Conservation (phyloP, 2,113 vertebrate genomes). For the Crotalus helleri region DNA sequence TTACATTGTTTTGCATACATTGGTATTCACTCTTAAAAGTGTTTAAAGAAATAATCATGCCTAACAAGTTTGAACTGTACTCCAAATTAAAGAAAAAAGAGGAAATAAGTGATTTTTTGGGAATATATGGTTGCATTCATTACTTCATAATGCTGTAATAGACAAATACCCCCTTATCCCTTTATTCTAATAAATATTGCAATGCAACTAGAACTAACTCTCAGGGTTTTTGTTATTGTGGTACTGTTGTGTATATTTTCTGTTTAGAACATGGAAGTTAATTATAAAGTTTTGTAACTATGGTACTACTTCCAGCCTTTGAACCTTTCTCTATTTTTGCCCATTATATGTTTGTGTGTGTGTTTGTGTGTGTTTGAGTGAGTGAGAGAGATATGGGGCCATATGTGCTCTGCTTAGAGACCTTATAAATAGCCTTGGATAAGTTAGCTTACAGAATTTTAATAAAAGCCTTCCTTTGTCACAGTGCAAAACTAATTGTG, state of each 20-base stretch:
- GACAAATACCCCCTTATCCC: not conserved
- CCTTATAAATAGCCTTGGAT: conserved; percentile 23
- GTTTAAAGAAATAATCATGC: not conserved
- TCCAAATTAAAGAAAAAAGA: not conserved
- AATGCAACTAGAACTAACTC: not conserved
- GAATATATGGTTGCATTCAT: not conserved
- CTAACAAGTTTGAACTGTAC: not conserved
- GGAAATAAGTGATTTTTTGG: not conserved
- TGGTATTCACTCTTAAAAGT: not conserved
- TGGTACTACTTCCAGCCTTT: not conserved
- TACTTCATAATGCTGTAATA: not conserved
- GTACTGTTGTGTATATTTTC: conserved; percentile 4
- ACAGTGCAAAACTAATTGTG: conserved; percentile 67
- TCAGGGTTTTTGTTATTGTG: not conserved
- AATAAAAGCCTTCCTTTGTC: conserved; percentile 64
- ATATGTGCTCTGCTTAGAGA: conserved; percentile 18
- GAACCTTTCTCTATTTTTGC: not conserved
- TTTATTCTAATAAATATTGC: not conserved
- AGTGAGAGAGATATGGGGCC: not conserved
- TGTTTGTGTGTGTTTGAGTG: not conserved
- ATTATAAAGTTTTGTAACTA: not conserved
- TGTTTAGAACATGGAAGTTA: not conserved
- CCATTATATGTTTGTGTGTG: not conserved
- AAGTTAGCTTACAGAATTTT: conserved; percentile 35
- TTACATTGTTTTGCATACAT: not conserved